Evolutionary conservation across 2,888 invertebrate genomes (phyloP).

Genomic region (Sturmia bella): DNA sequence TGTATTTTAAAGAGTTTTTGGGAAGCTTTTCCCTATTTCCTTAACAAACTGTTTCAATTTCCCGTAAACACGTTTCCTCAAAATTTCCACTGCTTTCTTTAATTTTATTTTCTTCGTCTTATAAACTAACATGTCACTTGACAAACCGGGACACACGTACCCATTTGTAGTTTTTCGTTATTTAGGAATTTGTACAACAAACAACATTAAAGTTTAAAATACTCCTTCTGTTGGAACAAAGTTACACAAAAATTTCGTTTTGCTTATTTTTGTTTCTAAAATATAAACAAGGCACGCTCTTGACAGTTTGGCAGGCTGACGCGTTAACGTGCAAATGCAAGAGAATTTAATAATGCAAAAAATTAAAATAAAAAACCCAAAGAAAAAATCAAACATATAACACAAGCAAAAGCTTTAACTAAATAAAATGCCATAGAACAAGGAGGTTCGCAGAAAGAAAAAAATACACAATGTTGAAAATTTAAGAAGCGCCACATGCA

Average conservation of each 20-base stretch:
- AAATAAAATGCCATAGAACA: constrained; percentile 38
- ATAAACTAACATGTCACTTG: constrained; percentile 69
- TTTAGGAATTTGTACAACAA: constrained; percentile 27
- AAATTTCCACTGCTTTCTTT: constrained; percentile 34
- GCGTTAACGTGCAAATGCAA: constrained; percentile 69
- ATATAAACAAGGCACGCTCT: constrained; percentile 65
- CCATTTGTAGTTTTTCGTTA: constrained; percentile 62
- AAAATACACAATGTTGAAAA: constrained; percentile 21
- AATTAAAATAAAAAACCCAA: constrained; percentile 14
- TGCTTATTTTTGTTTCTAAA: constrained; percentile 33
- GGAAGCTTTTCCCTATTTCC: neutral
- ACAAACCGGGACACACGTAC: constrained; percentile 69
- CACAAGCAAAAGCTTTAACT: constrained; percentile 36
- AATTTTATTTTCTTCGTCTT: constrained; percentile 22
- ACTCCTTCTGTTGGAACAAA: neutral
- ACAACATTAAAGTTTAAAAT: constrained; percentile 13
- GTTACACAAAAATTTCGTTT: neutral
- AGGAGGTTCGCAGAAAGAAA: constrained; percentile 17
- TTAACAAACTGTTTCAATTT: constrained; percentile 58
- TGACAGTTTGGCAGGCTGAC: constrained; percentile 70
- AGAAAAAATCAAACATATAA: constrained; percentile 36
- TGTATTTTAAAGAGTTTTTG: neutral
- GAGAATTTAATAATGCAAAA: constrained; percentile 61
- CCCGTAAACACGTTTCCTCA: constrained; percentile 60
- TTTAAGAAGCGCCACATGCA: constrained; percentile 33